A percentile compares a stretch with the other conserved stretches of the same genome.
Evolutionary conservation across 2,113 vertebrate species (phyloP).

Genomic region (Oncorhynchus masou): DNA sequence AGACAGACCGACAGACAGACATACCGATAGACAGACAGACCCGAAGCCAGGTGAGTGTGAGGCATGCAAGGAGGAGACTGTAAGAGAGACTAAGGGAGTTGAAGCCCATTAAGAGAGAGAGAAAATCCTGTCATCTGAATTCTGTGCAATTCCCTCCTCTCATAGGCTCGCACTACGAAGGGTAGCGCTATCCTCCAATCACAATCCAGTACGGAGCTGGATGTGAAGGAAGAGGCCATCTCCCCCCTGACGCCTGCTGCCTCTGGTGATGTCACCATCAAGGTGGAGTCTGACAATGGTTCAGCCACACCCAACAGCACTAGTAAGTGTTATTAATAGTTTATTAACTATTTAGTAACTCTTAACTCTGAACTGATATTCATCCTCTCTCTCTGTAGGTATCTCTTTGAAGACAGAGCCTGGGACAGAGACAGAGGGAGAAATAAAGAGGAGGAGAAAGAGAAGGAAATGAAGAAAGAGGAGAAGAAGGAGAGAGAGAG

Average conservation of each 20-base stretch:
- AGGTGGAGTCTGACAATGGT: slow-evolving; percentile 80
- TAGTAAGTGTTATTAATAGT: slow-evolving; percentile 35
- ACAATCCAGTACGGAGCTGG: slow-evolving; percentile 88
- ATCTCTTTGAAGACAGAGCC: slow-evolving; percentile 71
- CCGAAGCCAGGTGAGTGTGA: slow-evolving; percentile 80
- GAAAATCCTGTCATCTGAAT: no score
- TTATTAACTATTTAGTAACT: not conserved
- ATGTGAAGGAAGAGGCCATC: slow-evolving; percentile 83
- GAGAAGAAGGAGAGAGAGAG: slow-evolving; percentile 84
- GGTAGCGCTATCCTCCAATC: slow-evolving; percentile 85
- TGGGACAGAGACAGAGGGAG: slow-evolving; percentile 66
- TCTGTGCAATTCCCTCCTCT: not conserved
- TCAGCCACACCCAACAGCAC: slow-evolving; percentile 73
- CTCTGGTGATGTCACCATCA: slow-evolving; percentile 69
- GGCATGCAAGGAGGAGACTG: not conserved
- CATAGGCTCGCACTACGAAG: slow-evolving; percentile 77
- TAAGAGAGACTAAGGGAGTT: not conserved
- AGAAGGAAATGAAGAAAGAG: slow-evolving; percentile 81
- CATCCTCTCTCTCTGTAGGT: slow-evolving; percentile 35
- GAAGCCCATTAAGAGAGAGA: not conserved
- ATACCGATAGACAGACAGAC: no score
- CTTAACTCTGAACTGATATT: not conserved
- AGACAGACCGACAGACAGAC: no score
- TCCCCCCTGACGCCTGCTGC: slow-evolving; percentile 62
- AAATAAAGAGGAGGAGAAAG: slow-evolving; percentile 84